Percentiles rank a stretch among this genome's conserved stretches.
These are phyloP conservation scores for Exephanes ischioxanthus DNA, from an alignment of 2,888 invertebrate species.

Conservation along the genomic window DNA sequence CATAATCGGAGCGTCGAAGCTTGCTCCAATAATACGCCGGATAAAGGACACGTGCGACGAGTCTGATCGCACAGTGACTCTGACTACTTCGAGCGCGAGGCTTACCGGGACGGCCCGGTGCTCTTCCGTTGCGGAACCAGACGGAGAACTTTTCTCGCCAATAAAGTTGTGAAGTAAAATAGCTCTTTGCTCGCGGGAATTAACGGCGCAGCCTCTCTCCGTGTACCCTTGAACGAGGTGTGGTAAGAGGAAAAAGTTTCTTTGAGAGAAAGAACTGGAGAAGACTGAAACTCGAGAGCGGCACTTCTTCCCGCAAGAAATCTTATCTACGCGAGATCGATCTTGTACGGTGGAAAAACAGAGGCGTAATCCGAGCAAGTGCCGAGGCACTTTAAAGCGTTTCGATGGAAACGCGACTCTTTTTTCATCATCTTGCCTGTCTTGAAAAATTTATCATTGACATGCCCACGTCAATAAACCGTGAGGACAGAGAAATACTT, in stretches of 20 bases:
- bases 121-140: slow-evolving; percentile 8
- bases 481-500: no score
- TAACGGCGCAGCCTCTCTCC: slow-evolving; percentile 40
- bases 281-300: slow-evolving; percentile 44
- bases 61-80: slow-evolving; percentile 19
- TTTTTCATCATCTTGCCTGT: neutral
- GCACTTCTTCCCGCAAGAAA: slow-evolving; percentile 31
- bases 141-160: slow-evolving; percentile 38
- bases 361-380: slow-evolving; percentile 22
- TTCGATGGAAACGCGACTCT: slow-evolving; percentile 7
- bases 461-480: neutral
- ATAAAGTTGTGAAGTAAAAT: slow-evolving; percentile 63
- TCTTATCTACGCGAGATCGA: slow-evolving; percentile 11
- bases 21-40: slow-evolving; percentile 3
- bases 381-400: slow-evolving; percentile 15
- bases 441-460: no score
- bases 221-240: slow-evolving; percentile 1
- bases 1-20: neutral
- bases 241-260: slow-evolving; percentile 53
- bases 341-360: neutral
- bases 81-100: slow-evolving; percentile 34
- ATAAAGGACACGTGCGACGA: slow-evolving; percentile 1
- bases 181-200: slow-evolving; percentile 53
- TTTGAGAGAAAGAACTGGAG: slow-evolving; percentile 43
- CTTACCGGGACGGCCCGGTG: slow-evolving; percentile 23